These are phyloP conservation scores for Caenorhabditis briggsae DNA, from an alignment of 1,140 invertebrate genomes.

Conservation along the genomic window DNA sequence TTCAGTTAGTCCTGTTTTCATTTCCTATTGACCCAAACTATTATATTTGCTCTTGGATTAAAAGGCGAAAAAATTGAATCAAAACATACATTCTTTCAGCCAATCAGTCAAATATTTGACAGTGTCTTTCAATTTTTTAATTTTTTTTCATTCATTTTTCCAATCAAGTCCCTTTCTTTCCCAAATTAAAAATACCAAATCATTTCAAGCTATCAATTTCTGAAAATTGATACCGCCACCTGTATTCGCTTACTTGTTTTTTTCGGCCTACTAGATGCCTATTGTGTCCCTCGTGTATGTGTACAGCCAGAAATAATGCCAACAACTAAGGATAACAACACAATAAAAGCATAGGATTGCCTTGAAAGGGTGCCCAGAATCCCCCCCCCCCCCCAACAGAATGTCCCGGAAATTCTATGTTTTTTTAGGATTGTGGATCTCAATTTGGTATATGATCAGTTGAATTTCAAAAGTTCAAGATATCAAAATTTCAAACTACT, in stretches of 20 bases:
- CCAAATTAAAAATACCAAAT: background rate
- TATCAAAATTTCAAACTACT: no score
- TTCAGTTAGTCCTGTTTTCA: background rate
- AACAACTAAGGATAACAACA: constrained; percentile 12
- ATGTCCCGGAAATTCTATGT: background rate
- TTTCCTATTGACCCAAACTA: background rate
- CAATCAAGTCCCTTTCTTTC: background rate
- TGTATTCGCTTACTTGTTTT: background rate
- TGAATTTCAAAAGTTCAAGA: no score
- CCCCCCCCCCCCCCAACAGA: background rate
- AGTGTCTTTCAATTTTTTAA: background rate
- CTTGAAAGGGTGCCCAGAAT: constrained; percentile 13
- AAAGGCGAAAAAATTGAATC: constrained; percentile 6
- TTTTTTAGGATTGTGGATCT: no score
- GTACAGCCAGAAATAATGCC: background rate
- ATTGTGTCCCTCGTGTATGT: background rate
- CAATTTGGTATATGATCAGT: no score
- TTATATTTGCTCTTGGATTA: constrained; percentile 14
- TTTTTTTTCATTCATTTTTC: background rate
- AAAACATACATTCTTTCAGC: background rate
- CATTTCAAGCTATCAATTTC: constrained; percentile 28
- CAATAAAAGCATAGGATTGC: constrained; percentile 45
- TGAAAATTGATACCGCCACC: constrained; percentile 37
- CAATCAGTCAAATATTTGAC: constrained; percentile 45
- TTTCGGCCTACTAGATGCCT: background rate